Percentiles rank a stretch among this genome's conserved stretches.
phyloP scores from a whole-genome alignment of 2,888 invertebrate genomes.

The Cerastis leucographa region DNA sequence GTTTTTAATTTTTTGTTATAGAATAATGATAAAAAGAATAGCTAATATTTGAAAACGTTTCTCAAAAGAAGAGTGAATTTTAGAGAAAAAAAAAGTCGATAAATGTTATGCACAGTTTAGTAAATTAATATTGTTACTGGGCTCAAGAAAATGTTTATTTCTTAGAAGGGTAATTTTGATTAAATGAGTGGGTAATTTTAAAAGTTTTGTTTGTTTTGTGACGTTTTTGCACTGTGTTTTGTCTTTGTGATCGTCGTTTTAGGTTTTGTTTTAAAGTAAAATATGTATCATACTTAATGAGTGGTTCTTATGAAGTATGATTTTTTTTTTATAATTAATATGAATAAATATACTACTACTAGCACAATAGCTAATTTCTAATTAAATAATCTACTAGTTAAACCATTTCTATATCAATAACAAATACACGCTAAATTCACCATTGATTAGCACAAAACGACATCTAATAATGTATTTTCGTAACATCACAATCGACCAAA shows the following conservation, averaged over 20 bases:
- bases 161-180: constrained; percentile 10
- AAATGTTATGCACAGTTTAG: not conserved
- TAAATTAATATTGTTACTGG: not conserved
- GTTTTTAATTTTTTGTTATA: constrained; percentile 23
- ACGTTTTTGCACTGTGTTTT: constrained; percentile 32
- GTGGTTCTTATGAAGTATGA: not conserved
- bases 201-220: constrained; percentile 16
- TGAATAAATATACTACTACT: no score
- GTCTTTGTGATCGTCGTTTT: constrained; percentile 18
- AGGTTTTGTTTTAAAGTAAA: not conserved
- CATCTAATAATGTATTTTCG: not conserved
- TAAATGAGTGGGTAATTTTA: not conserved
- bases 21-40: not conserved
- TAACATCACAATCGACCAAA: constrained; percentile 2
- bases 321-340: not conserved
- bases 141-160: not conserved
- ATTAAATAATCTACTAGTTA: not conserved
- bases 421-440: constrained; percentile 4
- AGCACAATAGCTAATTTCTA: not conserved
- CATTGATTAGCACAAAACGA: constrained; percentile 1
- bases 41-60: not conserved
- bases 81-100: no score
- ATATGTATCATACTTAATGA: constrained; percentile 1
- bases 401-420: not conserved
- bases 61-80: not conserved